Conservation (phyloP, 2,888 invertebrate species). For the Amiota mariae region DNA sequence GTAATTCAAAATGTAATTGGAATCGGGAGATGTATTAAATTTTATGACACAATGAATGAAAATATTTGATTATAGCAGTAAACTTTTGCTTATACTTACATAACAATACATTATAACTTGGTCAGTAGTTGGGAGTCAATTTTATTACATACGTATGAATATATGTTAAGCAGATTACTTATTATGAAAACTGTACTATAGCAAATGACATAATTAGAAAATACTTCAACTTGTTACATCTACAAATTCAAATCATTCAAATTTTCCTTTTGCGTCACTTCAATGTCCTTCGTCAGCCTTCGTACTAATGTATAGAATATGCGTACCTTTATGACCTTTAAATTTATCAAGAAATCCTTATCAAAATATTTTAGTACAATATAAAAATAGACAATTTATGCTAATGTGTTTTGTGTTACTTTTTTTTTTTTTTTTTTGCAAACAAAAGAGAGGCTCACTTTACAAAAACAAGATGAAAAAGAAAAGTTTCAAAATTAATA, state of each 20-base stretch:
- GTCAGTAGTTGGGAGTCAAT: background rate
- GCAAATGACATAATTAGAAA: no score
- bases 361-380: background rate
- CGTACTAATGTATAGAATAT: no score
- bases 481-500: conserved; percentile 62
- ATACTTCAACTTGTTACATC: no score
- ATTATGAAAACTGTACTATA: no score
- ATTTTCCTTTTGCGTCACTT: background rate
- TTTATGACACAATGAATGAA: conserved; percentile 7
- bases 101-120: conserved; percentile 3
- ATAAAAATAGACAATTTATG: conserved; percentile 56
- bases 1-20: background rate
- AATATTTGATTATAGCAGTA: conserved; percentile 15
- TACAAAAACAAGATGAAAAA: conserved; percentile 36
- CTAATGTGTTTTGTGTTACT: conserved; percentile 48
- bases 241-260: background rate
- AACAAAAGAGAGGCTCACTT: background rate
- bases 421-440: no score
- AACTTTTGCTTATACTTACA: background rate
- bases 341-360: background rate
- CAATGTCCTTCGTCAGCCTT: background rate
- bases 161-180: no score
- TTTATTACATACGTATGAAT: no score
- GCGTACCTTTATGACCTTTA: background rate
- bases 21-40: background rate